These are phyloP conservation scores for Trichoplusia ni DNA, from an alignment of 1,140 invertebrate species.

Conservation along the genomic window DNA sequence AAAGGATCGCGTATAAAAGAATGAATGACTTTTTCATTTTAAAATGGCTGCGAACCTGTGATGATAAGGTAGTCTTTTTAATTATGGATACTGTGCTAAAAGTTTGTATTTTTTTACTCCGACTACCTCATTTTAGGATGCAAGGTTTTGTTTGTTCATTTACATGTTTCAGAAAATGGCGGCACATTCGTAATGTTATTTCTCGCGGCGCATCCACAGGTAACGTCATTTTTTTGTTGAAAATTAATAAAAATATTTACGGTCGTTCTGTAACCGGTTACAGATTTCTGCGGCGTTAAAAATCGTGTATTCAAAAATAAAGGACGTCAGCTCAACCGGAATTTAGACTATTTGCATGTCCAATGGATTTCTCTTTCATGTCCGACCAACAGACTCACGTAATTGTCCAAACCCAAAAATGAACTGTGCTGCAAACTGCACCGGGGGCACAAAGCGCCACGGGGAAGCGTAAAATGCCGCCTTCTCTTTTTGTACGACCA, in stretches of 20 bases:
- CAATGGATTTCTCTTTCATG: constrained; percentile 19
- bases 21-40: constrained; percentile 14
- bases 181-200: too few relatives aligned
- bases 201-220: too few relatives aligned
- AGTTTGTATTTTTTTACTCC: not conserved
- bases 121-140: not conserved
- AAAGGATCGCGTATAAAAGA: constrained; percentile 7
- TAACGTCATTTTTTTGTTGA: not conserved
- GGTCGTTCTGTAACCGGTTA: not conserved
- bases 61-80: constrained; percentile 7
- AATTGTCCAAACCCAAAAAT: constrained; percentile 28
- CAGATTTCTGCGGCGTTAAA: not conserved
- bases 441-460: constrained; percentile 16
- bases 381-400: constrained; percentile 10
- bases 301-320: not conserved
- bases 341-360: constrained; percentile 13
- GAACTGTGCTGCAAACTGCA: constrained; percentile 23
- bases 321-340: not conserved
- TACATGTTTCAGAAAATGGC: too few relatives aligned
- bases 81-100: not conserved
- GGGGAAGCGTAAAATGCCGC: constrained; percentile 22
- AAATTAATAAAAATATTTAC: not conserved
- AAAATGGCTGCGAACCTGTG: not conserved
- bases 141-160: not conserved
- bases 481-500: constrained; percentile 7